Evolutionary conservation across 2,797 vertebrate species (phyloP).

Genomic region (Buphagus erythrorhynchus): DNA sequence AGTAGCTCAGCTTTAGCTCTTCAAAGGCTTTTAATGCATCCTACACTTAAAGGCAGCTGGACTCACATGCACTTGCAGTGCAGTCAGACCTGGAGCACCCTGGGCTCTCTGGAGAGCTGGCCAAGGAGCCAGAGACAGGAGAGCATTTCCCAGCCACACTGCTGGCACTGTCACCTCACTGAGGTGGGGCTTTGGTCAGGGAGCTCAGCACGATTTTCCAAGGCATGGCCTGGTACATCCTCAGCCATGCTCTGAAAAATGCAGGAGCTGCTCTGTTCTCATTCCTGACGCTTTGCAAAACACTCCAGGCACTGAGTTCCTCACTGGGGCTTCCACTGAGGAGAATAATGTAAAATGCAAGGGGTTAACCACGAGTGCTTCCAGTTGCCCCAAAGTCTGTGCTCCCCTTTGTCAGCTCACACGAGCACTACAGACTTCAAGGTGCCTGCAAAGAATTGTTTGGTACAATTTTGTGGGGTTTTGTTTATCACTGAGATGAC

Average conservation of each 20-base stretch:
- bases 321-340: neutral
- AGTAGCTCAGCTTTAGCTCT: neutral
- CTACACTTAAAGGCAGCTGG: neutral
- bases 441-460: neutral
- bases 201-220: neutral
- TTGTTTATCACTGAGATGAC: neutral
- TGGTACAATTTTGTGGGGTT: neutral
- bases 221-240: neutral
- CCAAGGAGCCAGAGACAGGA: neutral
- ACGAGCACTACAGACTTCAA: neutral
- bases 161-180: neutral
- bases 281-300: neutral
- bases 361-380: neutral
- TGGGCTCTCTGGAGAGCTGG: neutral
- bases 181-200: neutral
- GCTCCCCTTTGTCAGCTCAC: neutral
- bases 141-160: rapidly evolving
- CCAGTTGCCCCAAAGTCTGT: neutral
- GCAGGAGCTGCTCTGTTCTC: neutral
- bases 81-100: neutral
- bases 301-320: neutral
- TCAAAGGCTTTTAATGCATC: neutral
- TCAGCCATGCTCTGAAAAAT: neutral
- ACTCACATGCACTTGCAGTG: neutral
- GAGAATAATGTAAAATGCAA: neutral